Percentiles rank a stretch among this genome's conserved stretches.
phyloP scores from a whole-genome alignment of 2,113 vertebrate genomes.

The Phainopepla nitens region DNA sequence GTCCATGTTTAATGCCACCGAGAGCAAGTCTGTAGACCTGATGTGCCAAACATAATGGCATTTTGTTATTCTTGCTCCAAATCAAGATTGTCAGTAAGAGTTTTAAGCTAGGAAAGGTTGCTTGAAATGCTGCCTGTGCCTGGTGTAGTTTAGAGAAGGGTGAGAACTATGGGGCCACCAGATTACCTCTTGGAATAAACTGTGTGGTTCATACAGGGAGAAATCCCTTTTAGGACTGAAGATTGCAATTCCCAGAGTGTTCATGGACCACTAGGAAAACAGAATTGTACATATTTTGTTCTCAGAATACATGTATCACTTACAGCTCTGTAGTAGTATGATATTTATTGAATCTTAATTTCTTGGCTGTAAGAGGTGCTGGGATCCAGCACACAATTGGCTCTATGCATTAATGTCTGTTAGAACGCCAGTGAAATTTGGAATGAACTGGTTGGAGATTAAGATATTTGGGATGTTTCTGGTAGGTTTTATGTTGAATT shows the following conservation, averaged over 20 bases:
- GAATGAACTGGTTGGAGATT: rapidly evolving
- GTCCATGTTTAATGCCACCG: neutral
- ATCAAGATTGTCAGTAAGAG: neutral
- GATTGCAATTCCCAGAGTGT: neutral
- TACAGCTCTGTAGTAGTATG: neutral
- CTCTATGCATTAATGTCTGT: neutral
- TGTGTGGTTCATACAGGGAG: neutral
- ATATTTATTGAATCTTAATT: neutral
- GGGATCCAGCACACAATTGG: neutral
- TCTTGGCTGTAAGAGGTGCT: neutral
- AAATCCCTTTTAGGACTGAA: neutral
- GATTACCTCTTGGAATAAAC: neutral
- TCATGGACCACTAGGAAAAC: neutral
- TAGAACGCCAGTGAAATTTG: neutral
- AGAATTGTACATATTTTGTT: neutral
- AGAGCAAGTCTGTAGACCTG: neutral
- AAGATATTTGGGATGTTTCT: neutral
- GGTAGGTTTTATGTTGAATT: neutral
- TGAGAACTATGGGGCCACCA: neutral
- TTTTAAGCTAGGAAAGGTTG: neutral
- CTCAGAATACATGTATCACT: neutral
- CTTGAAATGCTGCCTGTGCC: neutral
- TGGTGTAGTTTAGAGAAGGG: neutral
- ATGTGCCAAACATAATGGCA: neutral
- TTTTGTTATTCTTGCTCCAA: neutral